phyloP scores from a whole-genome alignment of 2,888 invertebrate species.

The Myopa testacea region DNA sequence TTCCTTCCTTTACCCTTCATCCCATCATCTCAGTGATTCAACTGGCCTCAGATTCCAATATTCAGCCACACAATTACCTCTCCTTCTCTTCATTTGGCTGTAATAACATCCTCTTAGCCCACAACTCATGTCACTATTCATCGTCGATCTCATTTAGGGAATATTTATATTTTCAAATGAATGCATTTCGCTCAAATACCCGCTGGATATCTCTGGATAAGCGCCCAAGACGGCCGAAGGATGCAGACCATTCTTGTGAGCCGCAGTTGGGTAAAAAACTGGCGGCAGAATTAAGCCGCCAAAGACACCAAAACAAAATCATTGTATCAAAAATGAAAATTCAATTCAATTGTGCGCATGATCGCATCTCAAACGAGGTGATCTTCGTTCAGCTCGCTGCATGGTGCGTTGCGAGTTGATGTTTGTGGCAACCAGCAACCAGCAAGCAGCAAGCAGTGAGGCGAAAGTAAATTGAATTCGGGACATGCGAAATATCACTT shows the following conservation, averaged over 20 bases:
- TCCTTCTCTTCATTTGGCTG: not conserved
- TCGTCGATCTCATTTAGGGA: constrained; percentile 65
- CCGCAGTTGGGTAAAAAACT: constrained; percentile 14
- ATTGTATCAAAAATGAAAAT: constrained; percentile 36
- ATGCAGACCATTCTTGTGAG: not conserved
- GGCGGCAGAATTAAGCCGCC: constrained; percentile 52
- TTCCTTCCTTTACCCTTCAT: too few relatives aligned
- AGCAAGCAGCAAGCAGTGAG: constrained; percentile 13
- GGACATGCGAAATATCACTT: constrained; percentile 69
- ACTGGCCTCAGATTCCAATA: not conserved
- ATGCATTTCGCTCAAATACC: constrained; percentile 41
- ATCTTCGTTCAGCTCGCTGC: constrained; percentile 1
- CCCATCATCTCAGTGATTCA: not conserved
- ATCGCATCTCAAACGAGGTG: too few relatives aligned
- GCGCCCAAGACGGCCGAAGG: too few relatives aligned
- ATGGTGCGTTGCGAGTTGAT: constrained; percentile 1
- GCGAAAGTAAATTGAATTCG: constrained; percentile 66
- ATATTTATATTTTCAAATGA: constrained; percentile 63
- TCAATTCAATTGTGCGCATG: constrained; percentile 40
- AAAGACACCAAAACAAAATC: constrained; percentile 40
- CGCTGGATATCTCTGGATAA: constrained; percentile 37
- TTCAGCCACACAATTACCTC: not conserved
- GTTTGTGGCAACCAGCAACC: not conserved
- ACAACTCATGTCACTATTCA: constrained; percentile 67
- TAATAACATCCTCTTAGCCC: constrained; percentile 64